Conservation (phyloP, 2,888 invertebrate genomes). For the Villa cingulata region DNA sequence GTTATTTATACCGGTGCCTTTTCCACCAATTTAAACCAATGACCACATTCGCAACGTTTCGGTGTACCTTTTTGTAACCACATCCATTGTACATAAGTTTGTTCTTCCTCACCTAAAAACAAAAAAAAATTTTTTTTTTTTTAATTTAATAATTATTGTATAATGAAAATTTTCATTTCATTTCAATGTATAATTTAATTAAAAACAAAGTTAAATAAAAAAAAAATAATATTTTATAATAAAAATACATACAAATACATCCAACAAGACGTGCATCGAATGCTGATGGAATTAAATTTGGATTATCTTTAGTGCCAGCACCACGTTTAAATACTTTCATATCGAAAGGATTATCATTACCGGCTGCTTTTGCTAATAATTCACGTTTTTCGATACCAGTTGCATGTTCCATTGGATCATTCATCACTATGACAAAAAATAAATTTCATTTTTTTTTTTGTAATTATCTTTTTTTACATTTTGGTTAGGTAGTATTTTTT, state of each 20-base stretch:
- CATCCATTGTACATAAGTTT: slow-evolving; percentile 83
- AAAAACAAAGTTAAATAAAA: too few relatives aligned
- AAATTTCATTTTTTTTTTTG: too few relatives aligned
- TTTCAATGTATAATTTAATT: neutral
- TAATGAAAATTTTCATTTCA: neutral
- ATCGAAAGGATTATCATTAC: slow-evolving; percentile 78
- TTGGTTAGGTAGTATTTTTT: too few relatives aligned
- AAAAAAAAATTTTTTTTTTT: slow-evolving; percentile 14
- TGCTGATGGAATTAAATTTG: slow-evolving; percentile 82
- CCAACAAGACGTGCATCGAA: slow-evolving; percentile 83
- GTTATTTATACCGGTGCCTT: slow-evolving; percentile 52
- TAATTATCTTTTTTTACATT: too few relatives aligned
- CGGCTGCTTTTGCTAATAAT: slow-evolving; percentile 69
- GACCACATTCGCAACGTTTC: slow-evolving; percentile 89
- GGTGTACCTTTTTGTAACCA: slow-evolving; percentile 83
- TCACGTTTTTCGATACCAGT: slow-evolving; percentile 88
- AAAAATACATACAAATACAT: slow-evolving; percentile 73
- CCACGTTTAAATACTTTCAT: slow-evolving; percentile 71
- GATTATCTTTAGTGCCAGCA: slow-evolving; percentile 68
- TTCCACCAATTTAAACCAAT: slow-evolving; percentile 87
- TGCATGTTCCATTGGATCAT: slow-evolving; percentile 83
- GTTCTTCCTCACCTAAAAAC: slow-evolving; percentile 69
- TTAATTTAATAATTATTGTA: too few relatives aligned
- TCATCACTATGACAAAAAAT: slow-evolving; percentile 46
- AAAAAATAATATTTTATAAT: neutral